Evolutionary conservation across 1,140 invertebrate species (phyloP).

Genomic region (Sinonovacula constricta): DNA sequence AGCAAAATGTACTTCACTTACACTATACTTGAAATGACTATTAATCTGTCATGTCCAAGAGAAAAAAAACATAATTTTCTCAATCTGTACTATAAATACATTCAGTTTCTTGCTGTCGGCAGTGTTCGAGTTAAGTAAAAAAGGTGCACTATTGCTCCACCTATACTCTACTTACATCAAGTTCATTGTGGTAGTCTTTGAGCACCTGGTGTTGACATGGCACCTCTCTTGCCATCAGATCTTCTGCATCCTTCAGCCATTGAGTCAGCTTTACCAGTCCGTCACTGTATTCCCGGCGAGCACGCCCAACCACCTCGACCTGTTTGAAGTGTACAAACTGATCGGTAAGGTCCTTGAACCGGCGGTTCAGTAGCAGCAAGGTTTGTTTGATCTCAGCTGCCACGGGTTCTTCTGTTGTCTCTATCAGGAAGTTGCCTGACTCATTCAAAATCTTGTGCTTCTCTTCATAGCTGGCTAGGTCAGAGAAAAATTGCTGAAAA

Average conservation of each 20-base stretch:
- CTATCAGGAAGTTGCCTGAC: constrained; percentile 91
- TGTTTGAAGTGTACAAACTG: constrained; percentile 82
- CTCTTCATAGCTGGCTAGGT: constrained; percentile 93
- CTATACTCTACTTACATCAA: constrained; percentile 84
- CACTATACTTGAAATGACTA: too few relatives aligned
- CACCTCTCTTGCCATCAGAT: constrained; percentile 63
- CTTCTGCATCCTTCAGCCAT: constrained; percentile 90
- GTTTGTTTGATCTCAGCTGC: constrained; percentile 87
- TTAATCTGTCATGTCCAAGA: too few relatives aligned
- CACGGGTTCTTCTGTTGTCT: constrained; percentile 90
- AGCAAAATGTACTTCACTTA: too few relatives aligned
- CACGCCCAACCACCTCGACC: constrained; percentile 90
- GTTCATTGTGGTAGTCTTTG: constrained; percentile 87
- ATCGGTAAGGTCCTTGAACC: constrained; percentile 85
- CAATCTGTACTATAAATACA: too few relatives aligned
- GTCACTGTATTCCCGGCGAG: constrained; percentile 87
- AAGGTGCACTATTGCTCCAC: too few relatives aligned
- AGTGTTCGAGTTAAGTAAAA: too few relatives aligned
- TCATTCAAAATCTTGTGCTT: constrained; percentile 90
- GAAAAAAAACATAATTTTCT: too few relatives aligned
- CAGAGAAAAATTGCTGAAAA: constrained; percentile 84
- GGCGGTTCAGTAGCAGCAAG: constrained; percentile 84
- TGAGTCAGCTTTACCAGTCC: constrained; percentile 87
- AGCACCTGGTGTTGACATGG: constrained; percentile 88
- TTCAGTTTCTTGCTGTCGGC: too few relatives aligned